Base-by-base conservation (phyloP, 2,797 vertebrate species). In the Melanotaenia pygmaea region DNA sequence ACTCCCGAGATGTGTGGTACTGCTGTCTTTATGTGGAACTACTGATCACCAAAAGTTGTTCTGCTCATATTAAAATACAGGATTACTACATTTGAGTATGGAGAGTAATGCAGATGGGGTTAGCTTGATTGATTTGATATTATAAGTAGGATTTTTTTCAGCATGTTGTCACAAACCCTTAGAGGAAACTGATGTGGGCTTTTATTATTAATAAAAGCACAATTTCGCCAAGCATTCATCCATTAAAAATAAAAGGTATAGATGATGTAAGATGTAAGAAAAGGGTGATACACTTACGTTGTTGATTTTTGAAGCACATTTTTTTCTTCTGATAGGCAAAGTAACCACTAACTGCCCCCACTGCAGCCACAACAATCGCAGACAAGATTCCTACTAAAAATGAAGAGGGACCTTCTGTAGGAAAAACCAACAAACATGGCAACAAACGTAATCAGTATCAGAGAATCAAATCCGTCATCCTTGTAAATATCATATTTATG, bases 311-410 rank as follows among this genome's bases (percentile, higher is more conserved):
- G 90, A 98, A 98, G 89, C 97, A 98, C n/a, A 97, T 84, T 66
- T 96, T 96, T 90, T 97, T 98, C 91, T 96, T 97, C 89, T 96
- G 95, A 76, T 97, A 97, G 75, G 96, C 92, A 69, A 96, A 94
- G 83, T 96, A 98, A 80, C 95, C 96, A 3, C 87, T 78, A 0
- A 94, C 80, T 0, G 95, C 95, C 8, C 93, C 97, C 10, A 94
- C 88, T 30, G 94, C 78, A 40, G 96, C 94, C 35, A 95, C 93
- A 1, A 76, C 88, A 0, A 98, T 75, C 0, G 90, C 91, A 35
- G 91, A 87, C 51, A 98, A 59, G 74, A 97, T 93, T 30, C 93
- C 97, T 1, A 95, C 94, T 70, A 98, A 28, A 3, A 89, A 73
- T 86, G 90, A 50, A 0, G 80, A 94, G 68, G 83, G 0, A 4